Evolutionary conservation across 2,888 invertebrate genomes (phyloP).

Genomic region (Drosophila stalkeri): DNA sequence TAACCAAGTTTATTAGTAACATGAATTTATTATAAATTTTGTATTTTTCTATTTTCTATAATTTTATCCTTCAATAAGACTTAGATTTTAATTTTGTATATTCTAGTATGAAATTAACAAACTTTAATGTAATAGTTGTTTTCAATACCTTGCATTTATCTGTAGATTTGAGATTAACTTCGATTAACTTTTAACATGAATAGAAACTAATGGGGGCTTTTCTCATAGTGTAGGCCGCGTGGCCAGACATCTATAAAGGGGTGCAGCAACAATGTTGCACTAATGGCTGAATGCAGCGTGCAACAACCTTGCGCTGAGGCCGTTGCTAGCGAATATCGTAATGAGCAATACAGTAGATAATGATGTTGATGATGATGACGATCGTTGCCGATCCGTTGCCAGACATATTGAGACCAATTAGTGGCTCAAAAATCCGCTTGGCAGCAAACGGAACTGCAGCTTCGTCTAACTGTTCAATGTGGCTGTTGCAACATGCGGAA

Average conservation of each 20-base stretch:
- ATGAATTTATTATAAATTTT: too few species aligned
- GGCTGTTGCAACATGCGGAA: conserved; percentile 56
- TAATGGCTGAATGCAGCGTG: conserved; percentile 61
- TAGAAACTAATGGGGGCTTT: neutral
- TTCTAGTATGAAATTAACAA: neutral
- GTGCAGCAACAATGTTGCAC: conserved; percentile 72
- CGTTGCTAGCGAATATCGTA: conserved; percentile 11
- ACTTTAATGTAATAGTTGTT: neutral
- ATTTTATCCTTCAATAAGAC: too few species aligned
- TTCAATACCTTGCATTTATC: too few species aligned
- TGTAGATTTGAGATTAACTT: too few species aligned
- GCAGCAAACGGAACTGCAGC: conserved; percentile 83
- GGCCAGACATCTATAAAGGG: conserved; percentile 14
- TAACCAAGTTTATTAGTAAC: too few species aligned
- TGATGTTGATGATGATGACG: conserved; percentile 30
- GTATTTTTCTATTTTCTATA: too few species aligned
- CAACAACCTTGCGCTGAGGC: conserved; percentile 69
- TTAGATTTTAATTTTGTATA: neutral
- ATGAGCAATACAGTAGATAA: conserved; percentile 17
- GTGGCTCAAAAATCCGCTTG: conserved; percentile 83
- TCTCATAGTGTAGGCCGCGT: neutral
- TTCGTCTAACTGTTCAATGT: conserved; percentile 75
- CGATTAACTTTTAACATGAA: too few species aligned
- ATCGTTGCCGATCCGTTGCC: conserved; percentile 46
- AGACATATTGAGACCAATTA: conserved; percentile 81